A percentile compares a stretch with the other conserved stretches of the same genome.
Evolutionary conservation across 2,888 invertebrate species (phyloP).

Genomic region (Chrysomela aeneicollis): DNA sequence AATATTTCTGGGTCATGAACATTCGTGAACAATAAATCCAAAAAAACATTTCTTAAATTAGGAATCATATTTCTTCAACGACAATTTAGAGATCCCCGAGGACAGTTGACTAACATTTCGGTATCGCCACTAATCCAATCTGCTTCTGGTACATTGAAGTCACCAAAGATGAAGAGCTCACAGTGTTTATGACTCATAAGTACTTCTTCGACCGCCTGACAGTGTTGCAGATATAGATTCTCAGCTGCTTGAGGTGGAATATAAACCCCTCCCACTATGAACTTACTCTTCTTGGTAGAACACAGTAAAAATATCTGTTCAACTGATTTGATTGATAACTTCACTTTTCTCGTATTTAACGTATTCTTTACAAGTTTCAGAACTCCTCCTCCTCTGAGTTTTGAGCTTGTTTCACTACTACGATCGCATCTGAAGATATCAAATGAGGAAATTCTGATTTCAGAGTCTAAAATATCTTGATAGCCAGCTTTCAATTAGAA

Average conservation of each 20-base stretch:
- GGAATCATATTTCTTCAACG: neutral
- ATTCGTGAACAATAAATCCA: neutral
- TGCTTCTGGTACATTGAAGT: no score
- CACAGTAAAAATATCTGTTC: conserved; percentile 3
- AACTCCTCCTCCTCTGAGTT: conserved; percentile 14
- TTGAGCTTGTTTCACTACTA: neutral
- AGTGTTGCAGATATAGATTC: neutral
- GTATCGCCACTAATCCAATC: no score
- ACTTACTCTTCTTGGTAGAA: neutral
- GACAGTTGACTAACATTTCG: no score
- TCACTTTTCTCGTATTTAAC: neutral
- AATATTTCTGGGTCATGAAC: conserved; percentile 1
- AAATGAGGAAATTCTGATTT: conserved; percentile 2
- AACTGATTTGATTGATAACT: neutral
- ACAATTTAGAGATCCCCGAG: no score
- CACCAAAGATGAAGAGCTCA: no score
- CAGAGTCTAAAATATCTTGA: neutral
- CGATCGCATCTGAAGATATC: conserved; percentile 5
- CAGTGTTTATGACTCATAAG: no score
- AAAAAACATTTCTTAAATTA: neutral
- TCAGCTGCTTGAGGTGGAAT: neutral
- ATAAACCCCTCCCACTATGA: neutral
- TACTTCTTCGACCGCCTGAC: no score
- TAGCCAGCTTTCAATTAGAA: conserved; percentile 10
- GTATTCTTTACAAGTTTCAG: conserved; percentile 4